Conservation (phyloP, 2,888 invertebrate genomes). For the Lamproptera curius region DNA sequence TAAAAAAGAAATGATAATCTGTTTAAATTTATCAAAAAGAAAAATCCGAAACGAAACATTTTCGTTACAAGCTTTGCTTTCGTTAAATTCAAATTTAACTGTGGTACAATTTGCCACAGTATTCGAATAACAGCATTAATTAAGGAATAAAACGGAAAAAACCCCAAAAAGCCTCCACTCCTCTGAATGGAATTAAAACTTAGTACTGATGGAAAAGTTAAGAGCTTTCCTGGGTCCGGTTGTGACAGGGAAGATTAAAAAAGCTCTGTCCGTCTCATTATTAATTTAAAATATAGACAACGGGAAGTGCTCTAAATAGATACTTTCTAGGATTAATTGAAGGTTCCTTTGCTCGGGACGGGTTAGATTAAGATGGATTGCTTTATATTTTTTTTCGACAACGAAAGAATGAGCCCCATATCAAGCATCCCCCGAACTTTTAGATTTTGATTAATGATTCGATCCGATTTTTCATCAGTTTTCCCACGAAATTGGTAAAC, state of each 20-base stretch:
- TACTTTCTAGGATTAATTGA: constrained; percentile 10
- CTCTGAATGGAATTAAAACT: constrained; percentile 59
- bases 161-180: constrained; percentile 40
- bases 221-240: constrained; percentile 25
- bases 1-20: too few species aligned
- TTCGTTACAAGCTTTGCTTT: too few species aligned
- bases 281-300: constrained; percentile 30
- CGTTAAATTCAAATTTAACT: too few species aligned
- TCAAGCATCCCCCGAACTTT: constrained; percentile 6
- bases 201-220: constrained; percentile 41
- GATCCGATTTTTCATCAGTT: not conserved
- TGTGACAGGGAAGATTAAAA: constrained; percentile 23
- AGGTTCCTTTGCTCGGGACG: constrained; percentile 10
- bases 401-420: constrained; percentile 12
- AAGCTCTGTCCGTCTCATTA: constrained; percentile 25
- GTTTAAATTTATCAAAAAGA: too few species aligned
- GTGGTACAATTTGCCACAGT: too few species aligned
- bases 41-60: too few species aligned
- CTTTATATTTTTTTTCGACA: constrained; percentile 14
- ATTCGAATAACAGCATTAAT: constrained; percentile 9
- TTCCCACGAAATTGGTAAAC: not conserved
- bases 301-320: constrained; percentile 19
- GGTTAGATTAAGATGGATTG: constrained; percentile 16
- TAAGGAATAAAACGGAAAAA: constrained; percentile 31
- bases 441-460: constrained; percentile 5